Evolutionary conservation across 2,888 invertebrate species (phyloP).

Genomic region (Eupeodes latifasciatus): DNA sequence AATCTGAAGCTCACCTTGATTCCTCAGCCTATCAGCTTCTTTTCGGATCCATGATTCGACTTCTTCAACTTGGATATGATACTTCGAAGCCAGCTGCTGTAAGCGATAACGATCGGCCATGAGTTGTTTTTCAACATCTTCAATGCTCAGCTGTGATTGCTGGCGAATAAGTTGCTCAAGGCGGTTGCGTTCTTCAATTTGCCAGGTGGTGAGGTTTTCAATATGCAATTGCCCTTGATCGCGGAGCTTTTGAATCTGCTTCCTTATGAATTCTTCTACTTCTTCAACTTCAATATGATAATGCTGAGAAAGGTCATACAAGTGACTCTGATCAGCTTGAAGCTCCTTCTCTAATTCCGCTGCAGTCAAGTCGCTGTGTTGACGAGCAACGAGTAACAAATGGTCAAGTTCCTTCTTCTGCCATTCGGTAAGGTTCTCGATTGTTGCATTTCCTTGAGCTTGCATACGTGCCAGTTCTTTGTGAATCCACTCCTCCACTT

Average conservation of each 20-base stretch:
- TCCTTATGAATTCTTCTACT: slow-evolving; percentile 81
- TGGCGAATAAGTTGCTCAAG: slow-evolving; percentile 80
- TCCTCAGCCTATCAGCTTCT: slow-evolving; percentile 80
- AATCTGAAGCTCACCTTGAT: slow-evolving; percentile 79
- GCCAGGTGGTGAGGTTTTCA: slow-evolving; percentile 82
- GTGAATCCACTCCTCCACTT: slow-evolving; percentile 83
- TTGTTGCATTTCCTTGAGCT: slow-evolving; percentile 80
- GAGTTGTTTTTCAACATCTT: slow-evolving; percentile 81
- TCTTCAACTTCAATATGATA: slow-evolving; percentile 81
- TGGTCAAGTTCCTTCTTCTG: slow-evolving; percentile 81
- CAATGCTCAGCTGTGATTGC: slow-evolving; percentile 80
- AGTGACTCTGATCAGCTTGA: slow-evolving; percentile 80
- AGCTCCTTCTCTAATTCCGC: slow-evolving; percentile 82
- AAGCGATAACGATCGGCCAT: slow-evolving; percentile 81
- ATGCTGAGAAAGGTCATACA: slow-evolving; percentile 80
- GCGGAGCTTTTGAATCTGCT: slow-evolving; percentile 81
- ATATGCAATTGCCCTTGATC: slow-evolving; percentile 81
- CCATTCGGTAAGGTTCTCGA: slow-evolving; percentile 81
- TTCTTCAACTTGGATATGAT: slow-evolving; percentile 81
- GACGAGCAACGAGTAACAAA: slow-evolving; percentile 80
- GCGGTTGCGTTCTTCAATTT: slow-evolving; percentile 81
- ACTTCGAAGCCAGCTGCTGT: slow-evolving; percentile 81
- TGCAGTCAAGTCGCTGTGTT: slow-evolving; percentile 80
- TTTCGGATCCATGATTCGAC: slow-evolving; percentile 82
- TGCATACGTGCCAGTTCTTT: slow-evolving; percentile 80